Evolutionary conservation across 2,888 invertebrate genomes (phyloP).

Genomic region (Mongoloraphidia duomilia): DNA sequence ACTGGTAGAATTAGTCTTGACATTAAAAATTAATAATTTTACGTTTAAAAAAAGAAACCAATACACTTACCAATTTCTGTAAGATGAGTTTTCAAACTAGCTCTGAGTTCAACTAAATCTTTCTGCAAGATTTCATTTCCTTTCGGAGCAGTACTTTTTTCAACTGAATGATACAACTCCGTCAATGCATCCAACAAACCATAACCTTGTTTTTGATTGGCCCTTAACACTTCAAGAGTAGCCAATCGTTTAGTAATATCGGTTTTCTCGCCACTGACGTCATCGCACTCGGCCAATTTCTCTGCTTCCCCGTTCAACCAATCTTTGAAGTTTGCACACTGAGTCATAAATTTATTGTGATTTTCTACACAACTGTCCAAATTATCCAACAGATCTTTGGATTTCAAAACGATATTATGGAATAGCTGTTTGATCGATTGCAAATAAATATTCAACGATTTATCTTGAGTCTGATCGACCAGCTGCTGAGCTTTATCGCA

Average conservation of each 20-base stretch:
- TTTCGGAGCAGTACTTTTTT: constrained; percentile 65
- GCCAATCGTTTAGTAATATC: constrained; percentile 63
- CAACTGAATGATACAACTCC: constrained; percentile 47
- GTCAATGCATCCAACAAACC: constrained; percentile 53
- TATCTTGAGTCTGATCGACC: constrained; percentile 81
- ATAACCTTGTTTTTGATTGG: constrained; percentile 48
- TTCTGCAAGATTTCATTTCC: constrained; percentile 59
- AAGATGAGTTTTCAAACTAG: constrained; percentile 50
- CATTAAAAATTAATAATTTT: not conserved
- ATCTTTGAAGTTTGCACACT: constrained; percentile 61
- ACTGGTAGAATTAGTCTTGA: too few relatives aligned
- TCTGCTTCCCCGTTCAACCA: constrained; percentile 72
- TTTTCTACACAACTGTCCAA: constrained; percentile 75
- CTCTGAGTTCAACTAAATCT: constrained; percentile 56
- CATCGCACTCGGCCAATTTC: constrained; percentile 65
- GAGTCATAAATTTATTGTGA: constrained; percentile 65
- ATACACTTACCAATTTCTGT: constrained; percentile 38
- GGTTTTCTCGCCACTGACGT: constrained; percentile 68
- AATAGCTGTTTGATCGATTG: constrained; percentile 81
- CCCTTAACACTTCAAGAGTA: constrained; percentile 45
- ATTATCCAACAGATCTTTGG: constrained; percentile 70
- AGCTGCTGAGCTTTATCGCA: constrained; percentile 86
- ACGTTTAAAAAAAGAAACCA: constrained; percentile 3
- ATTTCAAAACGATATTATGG: constrained; percentile 74
- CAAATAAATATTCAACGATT: constrained; percentile 69